Evolutionary conservation across 1,140 invertebrate genomes (phyloP).

Genomic region (Bathynomus jamesi): DNA sequence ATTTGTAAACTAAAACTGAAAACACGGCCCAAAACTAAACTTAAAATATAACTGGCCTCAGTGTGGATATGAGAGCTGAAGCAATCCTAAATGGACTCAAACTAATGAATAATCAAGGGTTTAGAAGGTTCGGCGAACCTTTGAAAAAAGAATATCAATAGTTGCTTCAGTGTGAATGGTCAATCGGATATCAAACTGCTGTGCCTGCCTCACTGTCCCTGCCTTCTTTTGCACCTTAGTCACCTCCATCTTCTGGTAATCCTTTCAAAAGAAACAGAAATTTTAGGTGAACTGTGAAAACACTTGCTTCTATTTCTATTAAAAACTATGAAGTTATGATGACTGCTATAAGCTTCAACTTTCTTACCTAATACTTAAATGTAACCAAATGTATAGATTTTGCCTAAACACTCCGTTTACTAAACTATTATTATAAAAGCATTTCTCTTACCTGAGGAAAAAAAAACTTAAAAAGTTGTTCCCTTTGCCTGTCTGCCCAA

Average conservation of each 20-base stretch:
- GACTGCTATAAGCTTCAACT: too few species aligned
- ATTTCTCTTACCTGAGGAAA: constrained; percentile 54
- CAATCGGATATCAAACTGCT: constrained; percentile 84
- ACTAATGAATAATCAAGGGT: too few species aligned
- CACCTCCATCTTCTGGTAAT: constrained; percentile 57
- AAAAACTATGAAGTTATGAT: too few species aligned
- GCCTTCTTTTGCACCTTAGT: constrained; percentile 35
- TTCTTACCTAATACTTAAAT: too few species aligned
- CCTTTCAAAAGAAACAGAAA: constrained; percentile 93
- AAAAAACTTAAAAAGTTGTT: constrained; percentile 94
- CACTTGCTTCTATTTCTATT: not conserved
- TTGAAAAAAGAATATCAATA: constrained; percentile 90
- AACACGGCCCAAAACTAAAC: too few species aligned
- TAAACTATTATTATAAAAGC: too few species aligned
- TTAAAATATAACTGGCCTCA: too few species aligned
- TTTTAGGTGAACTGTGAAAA: not conserved
- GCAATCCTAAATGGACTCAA: too few species aligned
- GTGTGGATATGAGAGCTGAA: too few species aligned
- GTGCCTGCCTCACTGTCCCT: constrained; percentile 78
- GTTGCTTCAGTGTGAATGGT: constrained; percentile 85
- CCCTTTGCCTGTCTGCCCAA: constrained; percentile 82
- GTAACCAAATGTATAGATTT: too few species aligned
- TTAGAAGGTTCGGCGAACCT: constrained; percentile 60
- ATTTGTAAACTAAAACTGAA: too few species aligned
- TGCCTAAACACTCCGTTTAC: too few species aligned